A percentile compares a stretch with the other conserved stretches of the same genome.
Conservation (phyloP, 2,113 vertebrate genomes). For the Noturus placidus region DNA sequence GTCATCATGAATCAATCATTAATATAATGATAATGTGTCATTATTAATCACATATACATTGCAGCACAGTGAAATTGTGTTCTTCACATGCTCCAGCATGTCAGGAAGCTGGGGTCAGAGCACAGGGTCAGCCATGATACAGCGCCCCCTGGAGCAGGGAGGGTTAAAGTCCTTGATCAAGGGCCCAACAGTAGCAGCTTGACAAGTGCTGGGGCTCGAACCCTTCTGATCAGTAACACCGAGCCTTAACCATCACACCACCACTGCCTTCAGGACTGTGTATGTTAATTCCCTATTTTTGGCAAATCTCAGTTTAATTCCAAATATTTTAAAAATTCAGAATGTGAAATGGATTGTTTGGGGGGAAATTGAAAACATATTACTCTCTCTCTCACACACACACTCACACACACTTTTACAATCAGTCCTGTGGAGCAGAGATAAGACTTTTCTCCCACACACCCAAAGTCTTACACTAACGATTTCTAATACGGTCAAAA, state of each 20-base stretch:
- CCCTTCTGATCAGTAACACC: no score
- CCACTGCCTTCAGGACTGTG: background rate
- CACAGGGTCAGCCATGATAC: no score
- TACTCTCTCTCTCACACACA: background rate
- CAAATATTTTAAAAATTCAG: background rate
- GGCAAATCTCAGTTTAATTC: background rate
- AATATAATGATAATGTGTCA: background rate
- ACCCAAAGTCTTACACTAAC: slow-evolving; percentile 54
- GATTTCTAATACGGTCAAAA: background rate
- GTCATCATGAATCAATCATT: background rate
- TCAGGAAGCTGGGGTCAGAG: no score
- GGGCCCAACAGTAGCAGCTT: no score
- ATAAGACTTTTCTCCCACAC: slow-evolving; percentile 68
- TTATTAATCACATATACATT: no score
- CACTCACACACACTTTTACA: slow-evolving; percentile 22
- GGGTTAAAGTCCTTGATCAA: no score
- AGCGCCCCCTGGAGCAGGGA: no score
- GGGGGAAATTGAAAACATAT: background rate
- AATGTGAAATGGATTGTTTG: background rate
- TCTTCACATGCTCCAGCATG: no score
- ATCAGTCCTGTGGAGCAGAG: slow-evolving; percentile 61
- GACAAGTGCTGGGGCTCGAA: no score
- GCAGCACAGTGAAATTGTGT: no score
- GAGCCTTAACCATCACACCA: no score
- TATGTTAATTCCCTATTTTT: no score